These are phyloP conservation scores for Nasonia oneida DNA, from an alignment of 2,888 invertebrate species.

Conservation along the genomic window DNA sequence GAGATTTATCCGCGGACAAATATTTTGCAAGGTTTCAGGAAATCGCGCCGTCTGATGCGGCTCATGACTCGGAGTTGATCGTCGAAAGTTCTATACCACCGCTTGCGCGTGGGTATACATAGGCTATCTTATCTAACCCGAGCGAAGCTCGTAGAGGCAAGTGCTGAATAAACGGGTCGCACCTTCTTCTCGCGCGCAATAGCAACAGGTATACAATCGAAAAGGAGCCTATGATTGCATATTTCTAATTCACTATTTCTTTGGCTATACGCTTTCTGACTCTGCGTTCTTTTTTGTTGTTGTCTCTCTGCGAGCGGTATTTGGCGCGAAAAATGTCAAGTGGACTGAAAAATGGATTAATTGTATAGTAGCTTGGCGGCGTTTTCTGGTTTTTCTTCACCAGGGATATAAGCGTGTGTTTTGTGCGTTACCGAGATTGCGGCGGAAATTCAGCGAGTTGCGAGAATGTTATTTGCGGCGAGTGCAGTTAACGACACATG, in stretches of 20 bases:
- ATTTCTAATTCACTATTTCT: neutral
- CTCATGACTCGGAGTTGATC: neutral
- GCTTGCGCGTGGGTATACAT: neutral
- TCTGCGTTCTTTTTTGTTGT: slow-evolving; percentile 5
- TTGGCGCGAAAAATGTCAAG: slow-evolving; percentile 3
- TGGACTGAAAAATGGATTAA: slow-evolving; percentile 11
- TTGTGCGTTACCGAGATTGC: neutral
- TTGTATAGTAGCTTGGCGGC: neutral
- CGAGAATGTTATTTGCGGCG: neutral
- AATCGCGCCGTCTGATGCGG: neutral
- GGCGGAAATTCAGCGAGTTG: neutral
- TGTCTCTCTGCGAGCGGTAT: neutral
- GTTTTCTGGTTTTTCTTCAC: neutral
- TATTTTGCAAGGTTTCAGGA: neutral
- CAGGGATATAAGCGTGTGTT: neutral
- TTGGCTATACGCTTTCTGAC: neutral
- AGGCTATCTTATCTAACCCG: slow-evolving; percentile 44
- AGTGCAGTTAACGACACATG: neutral
- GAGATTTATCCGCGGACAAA: too few relatives aligned
- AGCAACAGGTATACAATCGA: slow-evolving; percentile 13
- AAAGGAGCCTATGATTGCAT: slow-evolving; percentile 1
- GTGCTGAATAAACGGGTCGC: slow-evolving; percentile 45
- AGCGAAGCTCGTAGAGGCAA: neutral
- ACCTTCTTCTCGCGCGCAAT: slow-evolving; percentile 15
- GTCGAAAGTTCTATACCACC: neutral